Evolutionary conservation across 37 sponge, comb jelly and placozoan genomes (phyloP), one percentile per base, ranked within the genome.

Genomic region (Cliona cf. orientalis): DNA sequence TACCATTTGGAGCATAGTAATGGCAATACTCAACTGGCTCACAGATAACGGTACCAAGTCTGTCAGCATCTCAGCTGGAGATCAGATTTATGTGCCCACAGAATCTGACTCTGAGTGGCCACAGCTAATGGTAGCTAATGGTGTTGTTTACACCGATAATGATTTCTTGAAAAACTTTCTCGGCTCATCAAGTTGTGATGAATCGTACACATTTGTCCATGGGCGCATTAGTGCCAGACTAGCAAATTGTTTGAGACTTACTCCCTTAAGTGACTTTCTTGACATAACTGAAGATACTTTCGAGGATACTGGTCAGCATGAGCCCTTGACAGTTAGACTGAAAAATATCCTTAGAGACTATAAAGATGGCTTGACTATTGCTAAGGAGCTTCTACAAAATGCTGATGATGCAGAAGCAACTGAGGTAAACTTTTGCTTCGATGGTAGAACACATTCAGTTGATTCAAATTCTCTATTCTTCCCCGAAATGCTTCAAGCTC

Each of bases 341-440:
- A 88, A 68, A 42, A 87, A 88, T 34, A 92, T 92, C 42, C 75
- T 92, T 40, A 63, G 45, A 62, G 89, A 92, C 39, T 92, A 92
- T 63, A 87, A 87, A 70, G 93, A 87, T 77, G 89, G 89, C 5
- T 57, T 88, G 33, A 86, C 83, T 17, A 88, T 92, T 33, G 53
- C 88, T 37, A 87, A 92, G 49, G 93, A 92, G 67, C 58, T 92
- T 31, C 74, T 92, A 31, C 93, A 92, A 62, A 92, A 92, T 88
- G 93, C 93, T 59, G 93, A 92, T 83, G 93, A 92, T 88, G 93
- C 93, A 62, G 89, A 64, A 29, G 93, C 93, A 14, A 88, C 89
- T 63, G 85, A 87, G 33, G 53, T 92, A 26, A 80, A 83, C 34
- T 75, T 92, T 11, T 66, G 86, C 69, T 84, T 73, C 46, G 93